Percentiles rank a stretch among this genome's conserved stretches.
phyloP scores from a whole-genome alignment of 2,113 vertebrate species.

The Asarcornis scutulata region DNA sequence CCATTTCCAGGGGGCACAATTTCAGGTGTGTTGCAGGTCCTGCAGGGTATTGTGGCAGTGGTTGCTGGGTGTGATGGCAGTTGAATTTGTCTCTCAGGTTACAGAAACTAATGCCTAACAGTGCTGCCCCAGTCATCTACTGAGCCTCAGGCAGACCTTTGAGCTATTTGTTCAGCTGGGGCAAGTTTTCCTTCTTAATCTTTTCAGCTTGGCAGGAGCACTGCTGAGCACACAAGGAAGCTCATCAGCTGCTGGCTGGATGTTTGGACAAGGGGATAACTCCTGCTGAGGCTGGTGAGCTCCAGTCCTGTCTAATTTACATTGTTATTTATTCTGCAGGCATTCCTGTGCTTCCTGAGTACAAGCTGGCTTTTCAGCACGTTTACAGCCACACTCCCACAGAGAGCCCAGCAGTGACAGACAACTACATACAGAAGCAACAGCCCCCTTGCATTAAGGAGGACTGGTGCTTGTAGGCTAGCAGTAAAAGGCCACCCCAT shows the following conservation, averaged over 20 bases:
- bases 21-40: slow-evolving; percentile 1
- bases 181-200: slow-evolving; percentile 61
- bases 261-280: slow-evolving; percentile 71
- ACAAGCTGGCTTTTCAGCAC: slow-evolving; percentile 67
- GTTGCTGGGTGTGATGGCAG: background rate
- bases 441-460: background rate
- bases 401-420: slow-evolving; percentile 31
- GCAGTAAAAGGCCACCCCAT: background rate
- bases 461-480: background rate
- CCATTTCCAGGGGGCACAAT: background rate
- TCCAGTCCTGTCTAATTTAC: slow-evolving; percentile 67
- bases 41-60: background rate
- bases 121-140: background rate
- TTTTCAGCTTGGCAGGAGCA: slow-evolving; percentile 61
- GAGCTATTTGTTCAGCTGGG: slow-evolving; percentile 68
- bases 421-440: slow-evolving; percentile 10
- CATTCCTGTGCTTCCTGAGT: slow-evolving; percentile 61
- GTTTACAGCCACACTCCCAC: slow-evolving; percentile 50
- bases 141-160: slow-evolving; percentile 38
- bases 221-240: slow-evolving; percentile 69
- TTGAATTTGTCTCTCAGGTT: slow-evolving; percentile 20
- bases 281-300: slow-evolving; percentile 67
- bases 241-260: slow-evolving; percentile 63
- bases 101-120: slow-evolving; percentile 18
- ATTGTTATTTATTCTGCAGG: slow-evolving; percentile 65